These are phyloP conservation scores for Actenoides hombroni DNA, from an alignment of 2,113 vertebrate genomes.

Conservation along the genomic window DNA sequence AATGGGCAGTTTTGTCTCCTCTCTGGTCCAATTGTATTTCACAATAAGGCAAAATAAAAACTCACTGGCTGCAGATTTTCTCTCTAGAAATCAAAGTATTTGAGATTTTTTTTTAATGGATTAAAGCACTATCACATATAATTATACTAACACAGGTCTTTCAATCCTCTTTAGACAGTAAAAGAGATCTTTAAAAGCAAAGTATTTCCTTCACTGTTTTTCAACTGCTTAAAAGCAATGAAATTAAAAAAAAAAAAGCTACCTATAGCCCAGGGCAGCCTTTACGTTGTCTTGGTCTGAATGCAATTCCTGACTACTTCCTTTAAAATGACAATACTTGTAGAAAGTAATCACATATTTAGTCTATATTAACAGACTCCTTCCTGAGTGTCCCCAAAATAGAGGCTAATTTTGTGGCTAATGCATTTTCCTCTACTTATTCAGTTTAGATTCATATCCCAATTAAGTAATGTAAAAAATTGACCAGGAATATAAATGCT, in stretches of 20 bases:
- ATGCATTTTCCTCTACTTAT: neutral
- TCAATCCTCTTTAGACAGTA: neutral
- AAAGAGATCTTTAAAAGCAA: neutral
- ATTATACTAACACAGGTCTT: neutral
- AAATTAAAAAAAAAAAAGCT: neutral
- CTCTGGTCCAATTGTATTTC: neutral
- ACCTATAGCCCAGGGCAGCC: neutral
- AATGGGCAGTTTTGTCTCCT: neutral
- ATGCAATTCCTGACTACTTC: neutral
- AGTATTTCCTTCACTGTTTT: neutral
- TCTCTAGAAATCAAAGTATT: neutral
- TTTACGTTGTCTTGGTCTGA: neutral
- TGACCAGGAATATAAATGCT: neutral
- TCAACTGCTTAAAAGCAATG: neutral
- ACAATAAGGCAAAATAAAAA: neutral
- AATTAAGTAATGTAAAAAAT: neutral
- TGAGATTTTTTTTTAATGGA: neutral
- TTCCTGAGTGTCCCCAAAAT: neutral
- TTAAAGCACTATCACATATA: neutral
- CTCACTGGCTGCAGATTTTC: neutral
- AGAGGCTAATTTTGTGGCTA: neutral
- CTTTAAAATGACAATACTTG: neutral
- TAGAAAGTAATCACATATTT: neutral
- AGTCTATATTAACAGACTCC: neutral
- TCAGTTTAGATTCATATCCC: neutral